Base-by-base conservation (phyloP, 2,888 invertebrate species). In the Drosophila atripex region DNA sequence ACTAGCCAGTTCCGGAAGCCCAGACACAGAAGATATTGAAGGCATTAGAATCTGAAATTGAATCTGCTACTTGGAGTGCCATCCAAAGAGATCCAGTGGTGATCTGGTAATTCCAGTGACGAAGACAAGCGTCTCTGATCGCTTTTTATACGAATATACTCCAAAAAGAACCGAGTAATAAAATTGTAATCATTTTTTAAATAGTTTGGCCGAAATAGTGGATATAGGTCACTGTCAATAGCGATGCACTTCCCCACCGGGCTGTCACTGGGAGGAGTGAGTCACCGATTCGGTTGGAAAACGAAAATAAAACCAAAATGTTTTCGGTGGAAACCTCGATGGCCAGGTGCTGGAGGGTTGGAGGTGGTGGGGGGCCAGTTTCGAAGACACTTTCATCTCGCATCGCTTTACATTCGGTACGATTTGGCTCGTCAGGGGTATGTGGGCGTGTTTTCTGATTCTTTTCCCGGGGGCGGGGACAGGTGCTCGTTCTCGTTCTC, bases 311-410 rank as follows among this genome's bases (percentile, higher is more conserved):
- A 73, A 66, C 73, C 64, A 38, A 71, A 82, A 78, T 82, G 76
- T 82, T 76, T 85, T 85, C 75, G 53, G 72, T 28, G 59, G 55
- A 74, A 72, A 68, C n/a, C n/a, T 39, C 46, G 21, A 61, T 21
- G 43, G 56, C 38, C 18, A 43, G 18, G 54, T 7, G 55, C 5
- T 25, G 38, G 28, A 41, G 6, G 12, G 25, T 9, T 18, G 18
- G 18, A 18, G 30, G 25, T 23, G 49, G 23, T n/a, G 45, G 21
- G 43, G 11, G 21, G n/a, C 28, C 11, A 41, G 12, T 30, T 21
- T 43, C 16, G 38, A 57, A 55, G 72, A 69, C 78, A 78, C 89
- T 89, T 89, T 89, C 80, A 89, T 87, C 83, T 85, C 61, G 82
- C 79, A 83, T 89, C 86, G 52, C 49, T 75, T 89, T 88, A 80